These are phyloP conservation scores for Tetranychus piercei DNA, from an alignment of 2,888 invertebrate species.

Conservation along the genomic window DNA sequence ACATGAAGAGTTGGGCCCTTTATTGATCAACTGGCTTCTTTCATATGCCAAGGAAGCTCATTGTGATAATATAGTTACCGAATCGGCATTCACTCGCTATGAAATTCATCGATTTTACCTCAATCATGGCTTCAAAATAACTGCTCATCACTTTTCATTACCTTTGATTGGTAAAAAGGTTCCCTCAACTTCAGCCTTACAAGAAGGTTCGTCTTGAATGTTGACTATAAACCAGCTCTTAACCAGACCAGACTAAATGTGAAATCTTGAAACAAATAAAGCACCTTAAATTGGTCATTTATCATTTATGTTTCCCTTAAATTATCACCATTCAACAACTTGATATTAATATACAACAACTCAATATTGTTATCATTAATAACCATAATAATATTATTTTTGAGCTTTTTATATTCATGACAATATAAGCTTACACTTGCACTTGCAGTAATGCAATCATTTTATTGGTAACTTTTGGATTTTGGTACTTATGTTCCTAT, in stretches of 20 bases:
- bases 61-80: neutral
- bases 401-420: no score
- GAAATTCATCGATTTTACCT: neutral
- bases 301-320: no score
- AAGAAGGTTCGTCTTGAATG: neutral
- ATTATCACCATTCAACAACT: no score
- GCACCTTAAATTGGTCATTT: no score
- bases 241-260: neutral
- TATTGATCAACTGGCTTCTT: neutral
- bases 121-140: neutral
- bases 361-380: no score
- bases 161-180: neutral
- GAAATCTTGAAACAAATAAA: no score
- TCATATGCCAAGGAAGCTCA: neutral
- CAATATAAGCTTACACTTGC: no score
- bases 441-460: no score
- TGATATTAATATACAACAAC: no score
- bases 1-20: neutral
- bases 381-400: no score
- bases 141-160: neutral
- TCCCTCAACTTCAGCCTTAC: neutral
- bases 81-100: neutral
- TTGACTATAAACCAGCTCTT: neutral
- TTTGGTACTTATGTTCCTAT: no score
- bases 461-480: no score